phyloP scores from a whole-genome alignment of 2,797 vertebrate species.

The Lindbergichthys nudifrons region DNA sequence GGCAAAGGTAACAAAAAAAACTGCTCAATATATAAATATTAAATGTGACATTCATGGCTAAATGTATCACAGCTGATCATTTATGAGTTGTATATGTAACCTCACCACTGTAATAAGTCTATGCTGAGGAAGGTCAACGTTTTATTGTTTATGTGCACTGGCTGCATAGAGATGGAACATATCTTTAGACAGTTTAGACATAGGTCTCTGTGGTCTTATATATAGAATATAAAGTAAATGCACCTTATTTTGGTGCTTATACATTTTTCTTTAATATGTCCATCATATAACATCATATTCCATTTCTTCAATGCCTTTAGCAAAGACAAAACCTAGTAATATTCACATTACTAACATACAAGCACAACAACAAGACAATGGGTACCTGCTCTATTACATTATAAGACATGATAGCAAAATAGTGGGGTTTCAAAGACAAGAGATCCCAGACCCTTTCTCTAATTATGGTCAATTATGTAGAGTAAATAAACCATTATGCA shows the following conservation, averaged over 20 bases:
- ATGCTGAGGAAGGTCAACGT: neutral
- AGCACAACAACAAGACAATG: slow-evolving; percentile 30
- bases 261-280: neutral
- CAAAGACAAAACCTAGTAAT: slow-evolving; percentile 14
- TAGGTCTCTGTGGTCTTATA: neutral
- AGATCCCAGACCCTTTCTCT: slow-evolving; percentile 58
- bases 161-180: neutral
- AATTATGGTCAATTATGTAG: slow-evolving; percentile 73
- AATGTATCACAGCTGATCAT: neutral
- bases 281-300: neutral
- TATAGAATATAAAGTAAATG: neutral
- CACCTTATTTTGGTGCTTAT: neutral
- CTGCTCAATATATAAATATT: too few relatives aligned
- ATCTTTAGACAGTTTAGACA: neutral
- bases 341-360: slow-evolving; percentile 17
- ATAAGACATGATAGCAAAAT: slow-evolving; percentile 53
- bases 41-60: too few relatives aligned
- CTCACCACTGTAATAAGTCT: neutral
- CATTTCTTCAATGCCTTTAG: too few relatives aligned
- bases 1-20: neutral
- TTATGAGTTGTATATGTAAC: neutral
- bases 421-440: slow-evolving; percentile 48
- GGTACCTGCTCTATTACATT: slow-evolving; percentile 36
- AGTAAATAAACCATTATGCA: slow-evolving; percentile 74
- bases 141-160: neutral